These are phyloP conservation scores for Mnemiopsis leidyi DNA, from an alignment of 37 sponge, comb jelly and placozoan genomes.

Conservation along the genomic window DNA sequence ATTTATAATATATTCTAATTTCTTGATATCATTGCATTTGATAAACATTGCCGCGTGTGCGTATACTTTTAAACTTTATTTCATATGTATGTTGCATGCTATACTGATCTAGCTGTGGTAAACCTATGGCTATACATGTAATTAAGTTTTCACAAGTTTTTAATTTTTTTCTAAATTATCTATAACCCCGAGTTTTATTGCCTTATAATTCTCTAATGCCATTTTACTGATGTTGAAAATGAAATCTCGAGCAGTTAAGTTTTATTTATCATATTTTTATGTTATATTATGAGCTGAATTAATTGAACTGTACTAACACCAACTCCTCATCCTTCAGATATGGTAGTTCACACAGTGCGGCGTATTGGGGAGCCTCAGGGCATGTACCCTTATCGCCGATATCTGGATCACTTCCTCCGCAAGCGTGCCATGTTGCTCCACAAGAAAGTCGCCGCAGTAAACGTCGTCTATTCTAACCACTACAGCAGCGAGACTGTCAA, in stretches of 20 bases:
- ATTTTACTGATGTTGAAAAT: too few relatives aligned
- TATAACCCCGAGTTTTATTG: background rate
- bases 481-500: constrained; percentile 19
- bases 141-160: background rate
- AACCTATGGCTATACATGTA: background rate
- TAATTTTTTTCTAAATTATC: background rate
- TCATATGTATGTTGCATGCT: background rate
- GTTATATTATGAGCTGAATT: too few relatives aligned
- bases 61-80: too few relatives aligned
- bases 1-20: background rate
- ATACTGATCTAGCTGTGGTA: background rate
- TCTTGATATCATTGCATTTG: too few relatives aligned
- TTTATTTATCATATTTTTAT: background rate
- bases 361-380: constrained; percentile 11
- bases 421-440: constrained; percentile 42
- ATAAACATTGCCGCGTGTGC: too few relatives aligned
- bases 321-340: background rate
- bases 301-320: too few relatives aligned
- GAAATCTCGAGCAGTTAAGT: too few relatives aligned
- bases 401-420: constrained; percentile 53
- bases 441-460: constrained; percentile 23
- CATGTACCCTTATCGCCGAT: constrained; percentile 53
- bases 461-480: constrained; percentile 7
- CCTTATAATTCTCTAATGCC: too few relatives aligned
- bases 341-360: constrained; percentile 18